Conservation (phyloP, 2,888 invertebrate genomes). For the Spodoptera exigua region DNA sequence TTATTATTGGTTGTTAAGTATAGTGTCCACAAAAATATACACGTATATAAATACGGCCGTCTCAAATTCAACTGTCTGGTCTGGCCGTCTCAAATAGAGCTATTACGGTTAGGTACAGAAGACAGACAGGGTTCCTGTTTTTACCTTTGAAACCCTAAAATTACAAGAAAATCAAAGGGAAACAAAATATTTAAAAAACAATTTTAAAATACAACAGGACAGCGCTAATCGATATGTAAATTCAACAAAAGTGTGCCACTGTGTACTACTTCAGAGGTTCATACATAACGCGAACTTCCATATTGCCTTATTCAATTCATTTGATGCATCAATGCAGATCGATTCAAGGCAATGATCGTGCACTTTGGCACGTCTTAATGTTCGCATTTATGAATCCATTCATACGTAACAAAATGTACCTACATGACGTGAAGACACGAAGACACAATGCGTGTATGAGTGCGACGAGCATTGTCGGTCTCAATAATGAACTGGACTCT, state of each 20-base stretch:
- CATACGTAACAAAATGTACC: slow-evolving; percentile 17
- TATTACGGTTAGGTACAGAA: no score
- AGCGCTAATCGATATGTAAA: slow-evolving; percentile 14
- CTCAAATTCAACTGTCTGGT: no score
- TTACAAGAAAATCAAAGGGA: neutral
- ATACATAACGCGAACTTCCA: slow-evolving; percentile 14
- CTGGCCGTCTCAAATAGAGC: no score
- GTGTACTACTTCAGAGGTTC: slow-evolving; percentile 6
- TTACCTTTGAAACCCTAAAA: no score
- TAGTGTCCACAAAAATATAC: no score
- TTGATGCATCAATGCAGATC: slow-evolving; percentile 45
- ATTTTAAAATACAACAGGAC: slow-evolving; percentile 10
- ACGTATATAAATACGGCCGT: no score
- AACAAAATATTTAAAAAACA: slow-evolving; percentile 7
- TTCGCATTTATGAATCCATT: slow-evolving; percentile 31
- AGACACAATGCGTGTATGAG: slow-evolving; percentile 16
- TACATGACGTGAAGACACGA: slow-evolving; percentile 11
- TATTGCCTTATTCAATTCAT: slow-evolving; percentile 33
- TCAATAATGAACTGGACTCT: slow-evolving; percentile 23
- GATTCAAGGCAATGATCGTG: slow-evolving; percentile 31
- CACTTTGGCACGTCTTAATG: slow-evolving; percentile 20
- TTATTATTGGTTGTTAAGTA: no score
- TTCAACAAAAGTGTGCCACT: slow-evolving; percentile 21
- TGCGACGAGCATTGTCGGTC: slow-evolving; percentile 10
- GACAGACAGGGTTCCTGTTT: no score